phyloP scores from a whole-genome alignment of 2,113 vertebrate species.

The Pituophis catenifer region DNA sequence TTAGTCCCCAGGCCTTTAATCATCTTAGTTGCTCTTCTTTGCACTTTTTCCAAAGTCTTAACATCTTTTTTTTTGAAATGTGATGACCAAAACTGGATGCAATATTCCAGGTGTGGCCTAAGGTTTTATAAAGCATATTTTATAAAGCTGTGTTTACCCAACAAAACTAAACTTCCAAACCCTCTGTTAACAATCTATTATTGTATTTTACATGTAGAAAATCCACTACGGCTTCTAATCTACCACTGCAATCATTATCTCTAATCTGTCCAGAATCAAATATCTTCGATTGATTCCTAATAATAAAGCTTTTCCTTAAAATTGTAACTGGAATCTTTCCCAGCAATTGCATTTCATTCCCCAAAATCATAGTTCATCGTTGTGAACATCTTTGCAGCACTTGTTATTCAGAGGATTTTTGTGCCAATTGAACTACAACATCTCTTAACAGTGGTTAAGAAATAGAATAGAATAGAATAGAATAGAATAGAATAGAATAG shows the following conservation, averaged over 20 bases:
- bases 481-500: too few species aligned
- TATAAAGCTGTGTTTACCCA: not conserved
- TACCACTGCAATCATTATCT: not conserved
- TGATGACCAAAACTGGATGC: too few species aligned
- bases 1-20: too few species aligned
- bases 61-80: too few species aligned
- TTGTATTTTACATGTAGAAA: not conserved
- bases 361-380: not conserved
- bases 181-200: not conserved
- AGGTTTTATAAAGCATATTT: too few species aligned
- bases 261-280: not conserved
- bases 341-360: not conserved
- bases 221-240: not conserved
- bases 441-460: not conserved
- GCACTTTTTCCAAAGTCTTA: too few species aligned
- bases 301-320: not conserved
- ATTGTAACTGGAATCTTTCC: not conserved
- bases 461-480: not conserved
- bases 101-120: too few species aligned
- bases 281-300: not conserved
- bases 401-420: not conserved
- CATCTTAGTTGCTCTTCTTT: too few species aligned
- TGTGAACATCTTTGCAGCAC: not conserved
- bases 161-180: not conserved
- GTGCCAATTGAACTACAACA: not conserved